Percentiles rank a stretch among this genome's conserved stretches.
Evolutionary conservation across 30 jellyfish, hydroid and myxozoan genomes (phyloP).

Genomic region (Haliclystus octoradiatus): DNA sequence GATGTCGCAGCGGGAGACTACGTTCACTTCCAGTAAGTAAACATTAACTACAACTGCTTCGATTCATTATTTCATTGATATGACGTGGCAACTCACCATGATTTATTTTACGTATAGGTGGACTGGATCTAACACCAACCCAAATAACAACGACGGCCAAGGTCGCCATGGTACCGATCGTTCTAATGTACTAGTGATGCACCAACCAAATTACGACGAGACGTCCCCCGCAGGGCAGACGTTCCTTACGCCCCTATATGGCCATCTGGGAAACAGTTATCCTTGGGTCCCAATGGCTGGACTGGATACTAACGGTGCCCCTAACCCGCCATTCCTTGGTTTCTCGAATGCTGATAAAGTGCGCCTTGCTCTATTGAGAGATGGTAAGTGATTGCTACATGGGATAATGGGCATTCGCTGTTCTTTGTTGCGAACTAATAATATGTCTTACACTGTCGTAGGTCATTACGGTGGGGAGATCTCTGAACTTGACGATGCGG

Average conservation of each 20-base stretch:
- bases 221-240: no score
- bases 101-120: constrained; percentile 16
- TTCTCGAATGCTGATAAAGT: constrained; percentile 5
- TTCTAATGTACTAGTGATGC: constrained; percentile 37
- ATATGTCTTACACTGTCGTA: neutral
- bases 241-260: constrained; percentile 9
- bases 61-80: no score
- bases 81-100: neutral
- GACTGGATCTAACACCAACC: constrained; percentile 64
- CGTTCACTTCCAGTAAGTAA: constrained; percentile 63
- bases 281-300: constrained; percentile 13
- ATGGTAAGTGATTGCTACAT: no score
- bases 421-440: no score
- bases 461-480: constrained; percentile 25
- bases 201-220: constrained; percentile 18
- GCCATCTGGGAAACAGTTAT: constrained; percentile 40
- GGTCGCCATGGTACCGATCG: constrained; percentile 54
- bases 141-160: constrained; percentile 56
- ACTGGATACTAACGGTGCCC: no score
- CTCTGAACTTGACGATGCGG: constrained; percentile 40
- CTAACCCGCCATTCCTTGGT: constrained; percentile 8
- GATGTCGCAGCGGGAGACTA: constrained; percentile 25
- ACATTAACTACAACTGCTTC: no score
- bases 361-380: constrained; percentile 25
- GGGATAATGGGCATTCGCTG: no score